Evolutionary conservation across 2,797 vertebrate genomes (phyloP), one percentile per base, ranked within the genome.

Genomic region (Picus viridis): DNA sequence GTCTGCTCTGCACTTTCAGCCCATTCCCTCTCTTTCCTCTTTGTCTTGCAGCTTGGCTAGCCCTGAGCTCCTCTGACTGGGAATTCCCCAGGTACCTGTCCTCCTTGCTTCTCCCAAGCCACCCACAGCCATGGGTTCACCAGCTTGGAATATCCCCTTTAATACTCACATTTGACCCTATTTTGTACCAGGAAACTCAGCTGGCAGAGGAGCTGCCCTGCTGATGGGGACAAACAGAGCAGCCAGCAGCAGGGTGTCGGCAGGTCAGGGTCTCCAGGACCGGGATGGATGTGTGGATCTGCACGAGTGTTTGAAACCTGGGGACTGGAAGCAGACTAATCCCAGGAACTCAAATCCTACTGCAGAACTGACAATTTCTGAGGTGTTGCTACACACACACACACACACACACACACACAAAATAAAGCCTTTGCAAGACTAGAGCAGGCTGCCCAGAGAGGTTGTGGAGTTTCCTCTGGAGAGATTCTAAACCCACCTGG

Each of bases 191-290:
- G n/a, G 36, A 12, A 22, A 26, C 7, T 9, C 0, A 2, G 0
- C 15, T 26, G 39, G 67, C 29, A 64, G 78, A 71, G 72, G 13
- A 58, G 59, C 13, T 17, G 47, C 64, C n/a, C 82, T 47, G 71
- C 43, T 12, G 56, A 2, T 5, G 49, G 59, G 1, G 30, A 9
- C 3, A 23, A 19, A 7, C 0, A 4, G 69, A 51, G 72, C 22
- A 49, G 51, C 16, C 6, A 1, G 1, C 45, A 17, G 54, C 3
- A 1, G 64, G 68, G 16, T 36, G 47, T 5, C 0, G 0, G 45
- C 49, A 13, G 26, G 30, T 39, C 18, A 43, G 45, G 22, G 11
- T 49, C 51, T 53, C 59, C 86, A 14, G 82, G 47, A 20, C 12
- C 41, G 20, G 65, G 71, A 20, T 29, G 59, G 72, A 30, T 26